phyloP scores from a whole-genome alignment of 2,113 vertebrate species.

The Tauraco erythrolophus region DNA sequence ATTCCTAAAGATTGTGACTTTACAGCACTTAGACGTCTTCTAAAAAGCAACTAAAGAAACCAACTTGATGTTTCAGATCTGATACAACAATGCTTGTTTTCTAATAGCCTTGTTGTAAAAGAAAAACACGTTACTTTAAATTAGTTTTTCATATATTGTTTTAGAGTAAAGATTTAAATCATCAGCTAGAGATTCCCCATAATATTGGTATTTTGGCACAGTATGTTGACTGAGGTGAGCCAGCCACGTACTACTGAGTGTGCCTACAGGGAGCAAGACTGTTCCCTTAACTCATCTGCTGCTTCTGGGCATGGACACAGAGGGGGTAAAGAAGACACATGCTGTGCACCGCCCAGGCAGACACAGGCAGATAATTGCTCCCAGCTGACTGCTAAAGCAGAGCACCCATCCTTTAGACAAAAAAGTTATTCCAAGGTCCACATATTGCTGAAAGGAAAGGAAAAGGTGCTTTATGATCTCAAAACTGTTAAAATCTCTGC shows the following conservation, averaged over 20 bases:
- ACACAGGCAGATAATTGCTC: background rate
- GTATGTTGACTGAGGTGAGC: background rate
- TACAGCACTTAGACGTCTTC: background rate
- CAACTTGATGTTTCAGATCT: background rate
- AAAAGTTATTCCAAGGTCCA: background rate
- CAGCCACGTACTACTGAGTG: background rate
- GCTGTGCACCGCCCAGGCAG: background rate
- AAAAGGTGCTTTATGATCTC: background rate
- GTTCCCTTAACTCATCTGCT: background rate
- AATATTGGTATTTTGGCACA: background rate
- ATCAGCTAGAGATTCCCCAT: background rate
- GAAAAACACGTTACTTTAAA: background rate
- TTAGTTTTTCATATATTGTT: background rate
- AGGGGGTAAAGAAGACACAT: background rate
- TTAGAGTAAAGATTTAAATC: background rate
- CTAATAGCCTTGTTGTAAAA: background rate
- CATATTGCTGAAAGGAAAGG: background rate
- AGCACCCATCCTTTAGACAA: fast-evolving
- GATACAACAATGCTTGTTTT: background rate
- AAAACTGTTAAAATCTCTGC: background rate
- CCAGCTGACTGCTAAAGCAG: background rate
- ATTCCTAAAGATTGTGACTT: background rate
- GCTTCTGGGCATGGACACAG: background rate
- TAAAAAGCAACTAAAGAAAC: background rate
- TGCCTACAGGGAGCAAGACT: background rate